Percentiles rank a stretch among this genome's conserved stretches.
These are phyloP conservation scores for Lagenorhynchus albirostris DNA, from an alignment of 2,113 vertebrate genomes.

Conservation along the genomic window DNA sequence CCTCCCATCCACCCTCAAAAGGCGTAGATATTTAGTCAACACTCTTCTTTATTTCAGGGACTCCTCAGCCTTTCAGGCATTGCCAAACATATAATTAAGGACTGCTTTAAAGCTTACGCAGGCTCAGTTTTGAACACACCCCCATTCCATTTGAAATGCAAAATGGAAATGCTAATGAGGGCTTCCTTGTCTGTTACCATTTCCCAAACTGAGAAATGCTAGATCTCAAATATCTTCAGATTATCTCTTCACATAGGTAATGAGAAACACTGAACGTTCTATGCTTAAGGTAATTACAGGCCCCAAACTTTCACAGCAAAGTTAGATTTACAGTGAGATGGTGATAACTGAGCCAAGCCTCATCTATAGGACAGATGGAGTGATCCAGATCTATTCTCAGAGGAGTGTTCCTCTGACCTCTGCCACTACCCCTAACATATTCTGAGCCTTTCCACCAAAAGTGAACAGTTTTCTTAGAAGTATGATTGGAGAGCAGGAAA, in stretches of 20 bases:
- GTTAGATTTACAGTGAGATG: not conserved
- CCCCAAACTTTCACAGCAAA: constrained; percentile 22
- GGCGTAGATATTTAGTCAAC: not conserved
- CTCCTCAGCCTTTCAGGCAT: not conserved
- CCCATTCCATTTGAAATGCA: constrained; percentile 48
- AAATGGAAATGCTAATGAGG: constrained; percentile 39
- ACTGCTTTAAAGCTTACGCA: constrained; percentile 39
- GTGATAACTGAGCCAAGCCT: not conserved
- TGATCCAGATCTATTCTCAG: not conserved
- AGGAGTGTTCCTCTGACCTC: not conserved
- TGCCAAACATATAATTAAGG: constrained; percentile 44
- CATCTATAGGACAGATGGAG: not conserved
- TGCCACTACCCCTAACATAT: not conserved
- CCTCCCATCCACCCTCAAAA: not conserved
- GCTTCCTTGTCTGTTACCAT: not conserved
- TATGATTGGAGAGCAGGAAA: not conserved
- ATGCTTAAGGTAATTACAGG: not conserved
- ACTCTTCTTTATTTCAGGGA: not conserved
- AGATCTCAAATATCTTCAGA: not conserved
- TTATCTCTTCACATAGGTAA: not conserved
- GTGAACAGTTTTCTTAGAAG: not conserved
- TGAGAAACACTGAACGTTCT: not conserved
- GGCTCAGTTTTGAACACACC: constrained; percentile 37
- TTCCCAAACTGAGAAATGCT: not conserved
- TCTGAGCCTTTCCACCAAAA: not conserved